These are phyloP conservation scores for Chalcosyrphus nemorum DNA, from an alignment of 2,888 invertebrate species.

Conservation along the genomic window DNA sequence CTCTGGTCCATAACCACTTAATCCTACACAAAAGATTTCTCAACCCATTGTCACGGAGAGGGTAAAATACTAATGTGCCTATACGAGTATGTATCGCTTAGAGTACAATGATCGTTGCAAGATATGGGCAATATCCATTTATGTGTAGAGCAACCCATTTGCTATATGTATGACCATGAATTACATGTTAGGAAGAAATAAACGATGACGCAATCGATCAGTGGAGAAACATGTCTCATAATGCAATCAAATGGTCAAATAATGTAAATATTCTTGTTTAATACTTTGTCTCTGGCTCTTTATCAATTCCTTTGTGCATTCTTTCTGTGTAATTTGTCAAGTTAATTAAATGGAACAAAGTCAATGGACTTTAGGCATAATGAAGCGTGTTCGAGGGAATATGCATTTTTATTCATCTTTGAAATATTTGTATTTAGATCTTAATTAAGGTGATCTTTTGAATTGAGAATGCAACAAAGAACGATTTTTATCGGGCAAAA, in stretches of 20 bases:
- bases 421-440: too few relatives aligned
- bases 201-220: conserved; percentile 68
- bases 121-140: conserved; percentile 1
- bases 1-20: conserved; percentile 57
- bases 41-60: conserved; percentile 42
- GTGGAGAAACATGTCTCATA: conserved; percentile 49
- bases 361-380: conserved; percentile 33
- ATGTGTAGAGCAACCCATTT: not conserved
- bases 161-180: conserved; percentile 37
- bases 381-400: not conserved
- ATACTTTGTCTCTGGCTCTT: conserved; percentile 35
- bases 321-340: conserved; percentile 26
- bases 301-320: conserved; percentile 41
- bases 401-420: too few relatives aligned
- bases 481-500: too few relatives aligned
- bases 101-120: not conserved
- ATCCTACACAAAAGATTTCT: conserved; percentile 62
- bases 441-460: too few relatives aligned
- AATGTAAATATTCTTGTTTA: conserved; percentile 2
- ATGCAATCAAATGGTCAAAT: conserved; percentile 51
- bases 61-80: conserved; percentile 16
- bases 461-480: too few relatives aligned
- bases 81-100: not conserved
- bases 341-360: conserved; percentile 51
- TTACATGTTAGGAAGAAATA: conserved; percentile 29